Evolutionary conservation across 2,797 vertebrate species (phyloP).

Genomic region (Diglossa cyanea): DNA sequence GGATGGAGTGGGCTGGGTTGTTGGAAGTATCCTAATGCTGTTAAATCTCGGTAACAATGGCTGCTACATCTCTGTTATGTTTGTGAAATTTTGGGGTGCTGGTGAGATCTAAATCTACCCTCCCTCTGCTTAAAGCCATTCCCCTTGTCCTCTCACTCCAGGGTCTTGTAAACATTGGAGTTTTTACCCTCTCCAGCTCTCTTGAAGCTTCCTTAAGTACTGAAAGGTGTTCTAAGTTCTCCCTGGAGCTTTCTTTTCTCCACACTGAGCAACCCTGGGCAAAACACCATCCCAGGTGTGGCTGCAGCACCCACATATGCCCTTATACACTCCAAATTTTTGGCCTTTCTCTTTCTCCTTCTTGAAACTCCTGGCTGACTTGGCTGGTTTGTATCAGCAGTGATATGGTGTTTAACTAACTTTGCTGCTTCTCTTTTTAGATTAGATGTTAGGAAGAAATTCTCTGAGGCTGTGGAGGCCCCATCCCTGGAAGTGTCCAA

Average conservation of each 20-base stretch:
- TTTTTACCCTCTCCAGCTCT: not conserved
- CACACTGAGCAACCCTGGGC: not conserved
- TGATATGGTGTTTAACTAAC: not conserved
- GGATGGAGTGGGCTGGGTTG: not conserved
- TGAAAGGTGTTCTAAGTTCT: not conserved
- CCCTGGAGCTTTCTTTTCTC: not conserved
- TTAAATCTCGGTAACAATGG: not conserved
- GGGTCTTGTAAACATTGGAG: not conserved
- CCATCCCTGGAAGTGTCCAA: not conserved
- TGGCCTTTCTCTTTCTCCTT: not conserved
- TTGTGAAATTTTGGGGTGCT: not conserved
- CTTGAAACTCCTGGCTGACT: not conserved
- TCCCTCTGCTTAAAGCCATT: not conserved
- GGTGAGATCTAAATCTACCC: fast-evolving
- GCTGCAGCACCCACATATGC: not conserved
- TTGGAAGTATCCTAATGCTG: not conserved
- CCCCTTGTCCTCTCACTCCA: not conserved
- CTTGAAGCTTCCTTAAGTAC: not conserved
- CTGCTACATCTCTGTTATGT: fast-evolving
- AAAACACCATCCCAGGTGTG: not conserved
- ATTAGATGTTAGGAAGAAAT: not conserved
- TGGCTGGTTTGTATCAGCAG: not conserved
- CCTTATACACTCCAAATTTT: fast-evolving
- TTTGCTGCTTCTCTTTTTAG: not conserved
- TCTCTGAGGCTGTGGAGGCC: fast-evolving